Evolutionary conservation across 1,140 invertebrate genomes (phyloP), one percentile per base, ranked within the genome.

Genomic region (Maniola jurtina): DNA sequence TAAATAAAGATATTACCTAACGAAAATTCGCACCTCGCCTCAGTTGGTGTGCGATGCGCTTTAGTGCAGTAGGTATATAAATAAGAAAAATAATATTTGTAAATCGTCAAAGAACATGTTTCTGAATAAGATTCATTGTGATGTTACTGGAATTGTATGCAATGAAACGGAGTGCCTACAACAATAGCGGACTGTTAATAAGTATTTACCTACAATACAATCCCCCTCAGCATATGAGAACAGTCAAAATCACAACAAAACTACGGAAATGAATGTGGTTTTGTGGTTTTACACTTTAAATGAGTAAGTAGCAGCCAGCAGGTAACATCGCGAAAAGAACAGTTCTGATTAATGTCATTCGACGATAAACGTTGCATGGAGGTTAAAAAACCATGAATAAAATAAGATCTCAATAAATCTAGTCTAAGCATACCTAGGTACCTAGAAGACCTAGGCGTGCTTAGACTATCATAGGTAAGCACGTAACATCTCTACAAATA

Each of bases 211-310:
- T 25, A 25, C 4, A 25, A 1, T 25, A 55, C 38, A 11, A 15
- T 59, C 16, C 25, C 33, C 35, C 38, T 71, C 61, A 71, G 68
- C 61, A 67, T 64, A 55, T 35, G 69, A 61, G 14, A 70, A 75
- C 62, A 72, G 71, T 80, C 61, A 75, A 80, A 84, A 83, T 87
- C 79, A 81, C 75, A 83, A 86, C 73, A 80, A 79, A 79, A 80
- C 71, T 75, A 73, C 61, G 76, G 78, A 84, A 78, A 61, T 68
- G 65, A 60, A 62, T 86, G 84, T 40, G 82, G 82, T 80, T 84
- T 83, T 68, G 75, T 61, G 82, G 75, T 75, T 83, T 76, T 74
- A 71, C 61, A 66, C 67, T 77, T 72, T 73, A 76, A 70, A 71
- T 69, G 61, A 69, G 15, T 34, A 55, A 55, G 35, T 25, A 25